These are phyloP conservation scores for Clytia hemisphaerica DNA, from an alignment of 30 jellyfish, hydroid and myxozoan genomes.

Conservation along the genomic window DNA sequence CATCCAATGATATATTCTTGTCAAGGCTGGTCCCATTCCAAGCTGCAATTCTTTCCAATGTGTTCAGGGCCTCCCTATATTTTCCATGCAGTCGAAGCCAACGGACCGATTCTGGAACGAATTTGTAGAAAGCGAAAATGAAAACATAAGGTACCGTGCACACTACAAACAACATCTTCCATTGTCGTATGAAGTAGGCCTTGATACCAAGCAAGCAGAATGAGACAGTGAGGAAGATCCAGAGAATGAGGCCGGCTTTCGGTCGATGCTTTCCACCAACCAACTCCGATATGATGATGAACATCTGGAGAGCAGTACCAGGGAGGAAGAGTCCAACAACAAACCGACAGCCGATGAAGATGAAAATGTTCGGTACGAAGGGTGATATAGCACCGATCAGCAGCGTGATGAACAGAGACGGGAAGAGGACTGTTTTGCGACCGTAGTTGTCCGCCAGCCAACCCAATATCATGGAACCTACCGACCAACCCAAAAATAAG, in stretches of 20 bases:
- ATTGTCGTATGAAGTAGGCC: slow-evolving; percentile 63
- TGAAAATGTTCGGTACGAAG: slow-evolving; percentile 54
- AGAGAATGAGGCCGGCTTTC: slow-evolving; percentile 57
- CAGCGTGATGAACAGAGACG: slow-evolving; percentile 31
- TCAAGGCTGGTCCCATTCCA: not conserved
- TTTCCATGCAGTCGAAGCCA: slow-evolving; percentile 23
- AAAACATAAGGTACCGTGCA: slow-evolving; percentile 66
- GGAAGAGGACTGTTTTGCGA: slow-evolving; percentile 48
- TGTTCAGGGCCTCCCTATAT: not conserved
- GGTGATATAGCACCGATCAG: slow-evolving; percentile 40
- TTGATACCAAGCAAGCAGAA: slow-evolving; percentile 64
- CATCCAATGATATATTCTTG: no score
- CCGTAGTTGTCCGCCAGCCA: slow-evolving; percentile 76
- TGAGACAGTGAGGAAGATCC: slow-evolving; percentile 48
- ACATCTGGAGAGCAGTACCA: slow-evolving; percentile 51
- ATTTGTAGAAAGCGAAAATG: slow-evolving; percentile 46
- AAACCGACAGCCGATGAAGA: slow-evolving; percentile 34
- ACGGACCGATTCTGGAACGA: slow-evolving; percentile 28
- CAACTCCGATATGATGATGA: slow-evolving; percentile 52
- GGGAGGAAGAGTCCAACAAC: slow-evolving; percentile 71
- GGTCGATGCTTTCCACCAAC: slow-evolving; percentile 87
- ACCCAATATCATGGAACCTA: slow-evolving; percentile 78
- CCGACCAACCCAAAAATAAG: slow-evolving; percentile 51
- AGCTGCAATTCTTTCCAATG: not conserved
- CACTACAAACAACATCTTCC: slow-evolving; percentile 62